Conservation (phyloP, 2,113 vertebrate species). For the Etheostoma cragini region DNA sequence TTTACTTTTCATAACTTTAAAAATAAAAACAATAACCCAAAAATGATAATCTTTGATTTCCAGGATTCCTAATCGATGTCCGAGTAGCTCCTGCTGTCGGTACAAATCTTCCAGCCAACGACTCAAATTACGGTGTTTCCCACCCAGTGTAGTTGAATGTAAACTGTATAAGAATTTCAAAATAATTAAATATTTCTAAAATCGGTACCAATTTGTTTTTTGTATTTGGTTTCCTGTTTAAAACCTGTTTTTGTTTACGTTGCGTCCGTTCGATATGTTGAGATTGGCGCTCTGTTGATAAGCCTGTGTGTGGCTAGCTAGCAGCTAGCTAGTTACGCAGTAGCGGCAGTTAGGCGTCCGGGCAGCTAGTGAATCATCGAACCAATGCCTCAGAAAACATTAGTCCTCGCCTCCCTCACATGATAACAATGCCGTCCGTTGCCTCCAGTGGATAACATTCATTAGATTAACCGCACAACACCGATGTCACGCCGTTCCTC, state of each 20-base stretch:
- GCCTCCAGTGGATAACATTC: not conserved
- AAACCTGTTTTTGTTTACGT: not conserved
- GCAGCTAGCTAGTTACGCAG: constrained; percentile 77
- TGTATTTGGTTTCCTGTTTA: rapidly evolving
- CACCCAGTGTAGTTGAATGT: not conserved
- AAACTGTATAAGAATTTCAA: not conserved
- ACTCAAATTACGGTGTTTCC: not conserved
- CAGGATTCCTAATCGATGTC: not conserved
- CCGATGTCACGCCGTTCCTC: constrained; percentile 40
- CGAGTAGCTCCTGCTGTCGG: not conserved
- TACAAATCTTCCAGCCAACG: not conserved
- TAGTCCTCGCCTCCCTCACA: not conserved
- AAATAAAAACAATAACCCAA: no score
- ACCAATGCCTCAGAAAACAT: constrained; percentile 54
- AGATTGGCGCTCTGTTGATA: constrained; percentile 52
- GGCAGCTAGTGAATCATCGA: constrained; percentile 65
- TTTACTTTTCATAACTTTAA: no score
- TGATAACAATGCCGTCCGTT: constrained; percentile 25
- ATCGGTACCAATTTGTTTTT: rapidly evolving
- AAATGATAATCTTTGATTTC: not conserved
- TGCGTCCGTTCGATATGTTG: constrained; percentile 20
- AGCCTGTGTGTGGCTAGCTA: constrained; percentile 59
- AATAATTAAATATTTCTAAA: rapidly evolving
- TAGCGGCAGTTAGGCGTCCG: constrained; percentile 57
- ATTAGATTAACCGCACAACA: not conserved